A percentile compares a stretch with the other conserved stretches of the same genome.
These are phyloP conservation scores for Limnephilus marmoratus DNA, from an alignment of 2,888 invertebrate genomes.

Conservation along the genomic window DNA sequence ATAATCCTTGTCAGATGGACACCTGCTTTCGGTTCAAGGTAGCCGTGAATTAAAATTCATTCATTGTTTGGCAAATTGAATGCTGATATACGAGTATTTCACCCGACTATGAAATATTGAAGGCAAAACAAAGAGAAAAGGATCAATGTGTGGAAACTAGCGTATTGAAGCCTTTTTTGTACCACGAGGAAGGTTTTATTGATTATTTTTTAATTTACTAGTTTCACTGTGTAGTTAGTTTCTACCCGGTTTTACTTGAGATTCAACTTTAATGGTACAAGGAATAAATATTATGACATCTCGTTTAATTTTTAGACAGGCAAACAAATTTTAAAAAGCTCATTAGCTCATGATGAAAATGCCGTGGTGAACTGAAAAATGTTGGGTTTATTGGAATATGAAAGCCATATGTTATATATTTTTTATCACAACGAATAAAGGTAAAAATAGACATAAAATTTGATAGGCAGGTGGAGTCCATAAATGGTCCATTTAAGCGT, in stretches of 20 bases:
- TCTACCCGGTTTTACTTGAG: too few species aligned
- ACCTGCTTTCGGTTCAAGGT: not conserved
- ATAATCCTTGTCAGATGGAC: not conserved
- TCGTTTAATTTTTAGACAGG: not conserved
- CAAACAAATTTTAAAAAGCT: not conserved
- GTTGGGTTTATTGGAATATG: not conserved
- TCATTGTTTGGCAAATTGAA: not conserved
- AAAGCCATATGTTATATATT: not conserved
- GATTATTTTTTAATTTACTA: too few species aligned
- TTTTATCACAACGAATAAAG: too few species aligned
- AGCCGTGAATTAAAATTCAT: not conserved
- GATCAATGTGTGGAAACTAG: not conserved
- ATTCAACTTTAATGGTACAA: too few species aligned
- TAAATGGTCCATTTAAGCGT: too few species aligned
- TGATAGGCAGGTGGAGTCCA: too few species aligned
- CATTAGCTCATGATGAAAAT: not conserved
- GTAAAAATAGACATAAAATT: too few species aligned
- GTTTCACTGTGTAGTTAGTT: too few species aligned
- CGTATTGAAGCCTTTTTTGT: too few species aligned
- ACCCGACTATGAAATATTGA: not conserved
- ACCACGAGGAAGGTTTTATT: too few species aligned
- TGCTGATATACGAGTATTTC: not conserved
- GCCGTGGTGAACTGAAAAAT: not conserved
- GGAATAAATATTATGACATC: not conserved
- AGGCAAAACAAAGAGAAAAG: not conserved